A percentile compares a stretch with the other conserved stretches of the same genome.
Evolutionary conservation across 2,888 invertebrate species (phyloP).

Genomic region (Chymomyza caudatula): DNA sequence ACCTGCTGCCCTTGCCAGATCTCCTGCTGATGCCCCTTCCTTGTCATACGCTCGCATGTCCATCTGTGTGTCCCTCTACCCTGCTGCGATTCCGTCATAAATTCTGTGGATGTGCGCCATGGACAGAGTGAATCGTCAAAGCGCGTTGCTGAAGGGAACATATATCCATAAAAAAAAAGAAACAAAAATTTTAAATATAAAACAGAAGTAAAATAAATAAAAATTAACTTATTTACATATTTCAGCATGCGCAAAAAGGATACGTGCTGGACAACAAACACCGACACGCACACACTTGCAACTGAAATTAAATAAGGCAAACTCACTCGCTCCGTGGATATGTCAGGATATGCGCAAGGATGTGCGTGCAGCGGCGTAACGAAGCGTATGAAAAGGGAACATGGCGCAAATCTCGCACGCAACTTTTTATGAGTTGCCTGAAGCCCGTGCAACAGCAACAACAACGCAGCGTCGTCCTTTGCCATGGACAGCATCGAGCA

Average conservation of each 20-base stretch:
- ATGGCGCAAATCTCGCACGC: slow-evolving; percentile 59
- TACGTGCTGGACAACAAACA: neutral
- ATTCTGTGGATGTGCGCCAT: slow-evolving; percentile 47
- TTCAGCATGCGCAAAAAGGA: slow-evolving; percentile 54
- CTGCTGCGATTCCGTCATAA: slow-evolving; percentile 67
- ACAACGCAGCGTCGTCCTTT: neutral
- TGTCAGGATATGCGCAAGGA: slow-evolving; percentile 50
- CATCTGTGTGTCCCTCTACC: neutral
- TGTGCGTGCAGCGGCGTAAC: slow-evolving; percentile 55
- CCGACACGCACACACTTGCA: slow-evolving; percentile 46
- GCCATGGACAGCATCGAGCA: too few relatives aligned
- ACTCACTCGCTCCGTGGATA: slow-evolving; percentile 22
- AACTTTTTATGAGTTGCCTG: slow-evolving; percentile 31
- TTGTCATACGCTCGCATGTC: slow-evolving; percentile 40
- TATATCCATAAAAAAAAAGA: neutral
- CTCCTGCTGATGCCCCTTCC: slow-evolving; percentile 15
- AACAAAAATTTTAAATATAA: neutral
- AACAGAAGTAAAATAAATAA: slow-evolving; percentile 49
- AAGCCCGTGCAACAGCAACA: neutral
- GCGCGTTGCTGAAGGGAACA: neutral
- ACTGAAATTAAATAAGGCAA: slow-evolving; percentile 57
- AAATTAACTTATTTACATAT: slow-evolving; percentile 73
- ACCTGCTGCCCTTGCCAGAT: slow-evolving; percentile 47
- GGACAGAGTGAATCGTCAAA: slow-evolving; percentile 61
- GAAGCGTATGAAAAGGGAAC: slow-evolving; percentile 48